Conservation (phyloP, 2,888 invertebrate genomes). For the Caenorhabditis angaria region DNA sequence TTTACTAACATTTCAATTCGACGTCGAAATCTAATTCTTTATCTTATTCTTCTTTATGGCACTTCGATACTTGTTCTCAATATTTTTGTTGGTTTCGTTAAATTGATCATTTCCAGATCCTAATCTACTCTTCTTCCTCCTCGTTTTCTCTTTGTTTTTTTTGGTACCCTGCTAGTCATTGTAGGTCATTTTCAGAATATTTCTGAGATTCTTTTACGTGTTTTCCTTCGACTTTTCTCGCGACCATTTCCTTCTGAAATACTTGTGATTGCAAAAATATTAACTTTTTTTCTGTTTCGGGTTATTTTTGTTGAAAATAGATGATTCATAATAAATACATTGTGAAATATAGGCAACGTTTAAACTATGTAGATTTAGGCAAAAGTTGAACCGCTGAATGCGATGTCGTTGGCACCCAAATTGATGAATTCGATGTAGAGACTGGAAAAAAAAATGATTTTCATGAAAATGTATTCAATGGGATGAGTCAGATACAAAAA, state of each 20-base stretch:
- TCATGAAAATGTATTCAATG: too few relatives aligned
- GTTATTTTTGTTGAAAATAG: not conserved
- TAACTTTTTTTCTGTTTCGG: constrained; percentile 12
- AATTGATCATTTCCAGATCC: constrained; percentile 18
- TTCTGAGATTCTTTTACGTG: constrained; percentile 5
- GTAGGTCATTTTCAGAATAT: not conserved
- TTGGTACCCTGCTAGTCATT: not conserved
- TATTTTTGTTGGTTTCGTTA: constrained; percentile 53
- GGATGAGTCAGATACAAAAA: too few relatives aligned
- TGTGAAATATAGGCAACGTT: not conserved
- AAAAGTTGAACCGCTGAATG: constrained; percentile 55
- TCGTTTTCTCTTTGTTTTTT: not conserved
- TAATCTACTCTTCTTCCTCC: not conserved
- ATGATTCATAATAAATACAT: constrained; percentile 4
- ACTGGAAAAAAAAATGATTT: constrained; percentile 36
- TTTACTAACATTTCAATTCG: constrained; percentile 30
- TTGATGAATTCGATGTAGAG: constrained; percentile 58
- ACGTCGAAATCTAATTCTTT: constrained; percentile 42
- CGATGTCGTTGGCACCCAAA: constrained; percentile 46
- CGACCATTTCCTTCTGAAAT: not conserved
- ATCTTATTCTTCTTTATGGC: constrained; percentile 45
- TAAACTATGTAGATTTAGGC: too few relatives aligned
- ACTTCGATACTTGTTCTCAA: constrained; percentile 49
- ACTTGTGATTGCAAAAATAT: not conserved
- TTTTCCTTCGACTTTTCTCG: constrained; percentile 6